Evolutionary conservation across 2,113 vertebrate genomes (phyloP).

Genomic region (Rhinoderma darwinii): DNA sequence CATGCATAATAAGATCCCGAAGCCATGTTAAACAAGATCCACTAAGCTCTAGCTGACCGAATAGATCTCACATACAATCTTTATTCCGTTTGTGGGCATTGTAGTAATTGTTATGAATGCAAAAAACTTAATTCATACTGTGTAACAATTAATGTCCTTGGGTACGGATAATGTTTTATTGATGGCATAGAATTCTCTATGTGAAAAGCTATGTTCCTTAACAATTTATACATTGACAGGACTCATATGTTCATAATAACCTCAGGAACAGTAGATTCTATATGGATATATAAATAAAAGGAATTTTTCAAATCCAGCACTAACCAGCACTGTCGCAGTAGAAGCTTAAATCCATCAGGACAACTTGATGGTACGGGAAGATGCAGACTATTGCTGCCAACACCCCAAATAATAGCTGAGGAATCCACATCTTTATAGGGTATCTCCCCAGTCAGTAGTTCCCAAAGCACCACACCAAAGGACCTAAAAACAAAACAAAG

Average conservation of each 20-base stretch:
- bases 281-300: neutral
- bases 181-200: neutral
- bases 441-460: constrained; percentile 95
- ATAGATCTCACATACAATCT: neutral
- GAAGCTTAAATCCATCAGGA: constrained; percentile 96
- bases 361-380: constrained; percentile 94
- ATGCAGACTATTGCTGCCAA: constrained; percentile 97
- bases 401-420: constrained; percentile 97
- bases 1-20: neutral
- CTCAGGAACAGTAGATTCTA: neutral
- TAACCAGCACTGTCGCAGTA: constrained; percentile 96
- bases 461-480: constrained; percentile 97
- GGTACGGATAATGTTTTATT: neutral
- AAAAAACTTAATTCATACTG: neutral
- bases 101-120: constrained; percentile 17
- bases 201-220: neutral
- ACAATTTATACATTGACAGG: neutral
- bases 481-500: constrained; percentile 78
- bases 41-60: neutral
- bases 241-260: neutral
- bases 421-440: constrained; percentile 98
- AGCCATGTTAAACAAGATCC: neutral
- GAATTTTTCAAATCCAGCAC: constrained; percentile 45
- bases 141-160: neutral
- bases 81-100: neutral